A percentile compares a stretch with the other conserved stretches of the same genome.
phyloP scores from a whole-genome alignment of 2,888 invertebrate genomes.

The Digitonthophagus gazella region DNA sequence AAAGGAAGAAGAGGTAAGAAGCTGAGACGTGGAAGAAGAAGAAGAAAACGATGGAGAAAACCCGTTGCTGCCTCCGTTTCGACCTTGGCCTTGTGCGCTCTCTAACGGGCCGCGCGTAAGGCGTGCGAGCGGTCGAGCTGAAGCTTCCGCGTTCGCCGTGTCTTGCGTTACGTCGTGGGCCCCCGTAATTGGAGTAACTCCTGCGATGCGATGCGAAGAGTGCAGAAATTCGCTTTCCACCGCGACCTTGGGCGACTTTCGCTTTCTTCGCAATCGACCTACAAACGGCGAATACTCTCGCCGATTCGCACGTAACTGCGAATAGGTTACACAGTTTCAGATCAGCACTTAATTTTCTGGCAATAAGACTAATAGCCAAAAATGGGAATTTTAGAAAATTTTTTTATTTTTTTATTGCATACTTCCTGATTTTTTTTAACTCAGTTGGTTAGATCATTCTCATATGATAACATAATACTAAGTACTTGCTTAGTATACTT shows the following conservation, averaged over 20 bases:
- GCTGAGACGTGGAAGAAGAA: constrained; percentile 2
- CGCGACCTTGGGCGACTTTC: background rate
- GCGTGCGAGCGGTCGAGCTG: constrained; percentile 26
- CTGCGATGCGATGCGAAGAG: background rate
- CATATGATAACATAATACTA: too few relatives aligned
- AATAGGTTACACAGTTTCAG: too few relatives aligned
- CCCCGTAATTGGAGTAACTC: constrained; percentile 15
- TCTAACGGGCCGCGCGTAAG: constrained; percentile 27
- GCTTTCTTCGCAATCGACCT: background rate
- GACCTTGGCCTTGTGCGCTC: constrained; percentile 38
- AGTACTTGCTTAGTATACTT: too few relatives aligned
- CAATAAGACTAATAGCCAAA: too few relatives aligned
- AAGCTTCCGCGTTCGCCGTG: constrained; percentile 32
- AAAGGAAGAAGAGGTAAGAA: background rate
- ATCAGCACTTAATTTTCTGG: too few relatives aligned
- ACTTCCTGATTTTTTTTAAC: too few relatives aligned
- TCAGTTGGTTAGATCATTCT: too few relatives aligned
- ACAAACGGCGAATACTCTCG: background rate
- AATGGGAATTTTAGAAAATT: too few relatives aligned
- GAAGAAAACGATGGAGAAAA: constrained; percentile 12
- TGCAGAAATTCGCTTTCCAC: constrained; percentile 11
- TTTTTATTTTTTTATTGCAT: too few relatives aligned
- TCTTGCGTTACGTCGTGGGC: constrained; percentile 19
- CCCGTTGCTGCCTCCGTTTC: constrained; percentile 10
- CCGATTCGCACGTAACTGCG: background rate